phyloP scores from a whole-genome alignment of 2,888 invertebrate genomes.

The Adela reaumurella region DNA sequence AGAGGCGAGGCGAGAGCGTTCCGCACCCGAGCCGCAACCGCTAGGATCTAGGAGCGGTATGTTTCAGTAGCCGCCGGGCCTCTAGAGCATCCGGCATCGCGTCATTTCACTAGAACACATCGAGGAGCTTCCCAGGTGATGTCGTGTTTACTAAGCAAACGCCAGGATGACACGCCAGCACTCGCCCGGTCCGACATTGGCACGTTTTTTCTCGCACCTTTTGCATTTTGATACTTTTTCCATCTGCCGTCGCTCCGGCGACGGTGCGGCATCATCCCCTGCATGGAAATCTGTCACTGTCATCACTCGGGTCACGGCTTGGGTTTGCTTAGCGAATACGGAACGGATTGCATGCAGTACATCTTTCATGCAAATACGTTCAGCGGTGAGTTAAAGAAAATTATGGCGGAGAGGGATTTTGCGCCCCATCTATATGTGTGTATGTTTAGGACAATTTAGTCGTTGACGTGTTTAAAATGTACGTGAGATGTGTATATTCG shows the following conservation, averaged over 20 bases:
- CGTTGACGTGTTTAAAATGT: slow-evolving; percentile 25
- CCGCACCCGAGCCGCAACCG: no score
- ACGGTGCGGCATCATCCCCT: background rate
- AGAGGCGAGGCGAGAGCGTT: no score
- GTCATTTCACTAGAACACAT: background rate
- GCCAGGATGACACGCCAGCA: background rate
- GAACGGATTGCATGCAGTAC: background rate
- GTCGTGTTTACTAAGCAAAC: background rate
- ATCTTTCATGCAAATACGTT: slow-evolving; percentile 13
- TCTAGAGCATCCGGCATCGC: background rate
- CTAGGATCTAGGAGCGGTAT: no score
- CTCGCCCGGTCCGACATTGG: background rate
- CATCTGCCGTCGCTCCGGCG: no score
- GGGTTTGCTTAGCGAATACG: background rate
- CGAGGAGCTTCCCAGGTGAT: background rate
- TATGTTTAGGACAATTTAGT: background rate
- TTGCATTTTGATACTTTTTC: no score
- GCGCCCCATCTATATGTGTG: slow-evolving; percentile 32
- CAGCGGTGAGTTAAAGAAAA: slow-evolving; percentile 52
- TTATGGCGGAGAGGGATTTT: slow-evolving; percentile 57
- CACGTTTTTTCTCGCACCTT: no score
- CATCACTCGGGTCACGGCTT: background rate
- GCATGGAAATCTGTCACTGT: background rate
- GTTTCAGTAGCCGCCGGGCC: background rate
- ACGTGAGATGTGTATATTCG: slow-evolving; percentile 50